Percentiles rank a stretch among this genome's conserved stretches.
Evolutionary conservation across 2,888 invertebrate genomes (phyloP).

Genomic region (Melanotus villosus): DNA sequence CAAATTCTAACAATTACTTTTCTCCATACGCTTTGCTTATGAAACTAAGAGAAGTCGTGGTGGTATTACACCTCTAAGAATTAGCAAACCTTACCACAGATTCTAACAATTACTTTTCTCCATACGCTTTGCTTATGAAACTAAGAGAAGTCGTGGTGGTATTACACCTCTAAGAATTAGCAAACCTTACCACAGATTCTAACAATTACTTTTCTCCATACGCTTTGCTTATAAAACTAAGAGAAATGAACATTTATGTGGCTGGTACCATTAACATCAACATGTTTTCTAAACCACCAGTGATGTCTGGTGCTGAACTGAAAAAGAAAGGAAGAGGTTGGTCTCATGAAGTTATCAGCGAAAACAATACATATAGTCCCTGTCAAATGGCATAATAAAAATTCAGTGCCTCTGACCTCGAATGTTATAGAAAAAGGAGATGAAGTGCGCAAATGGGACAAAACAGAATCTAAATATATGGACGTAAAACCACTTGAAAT

Average conservation of each 20-base stretch:
- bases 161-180: not conserved
- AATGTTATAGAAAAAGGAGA: not conserved
- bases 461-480: constrained; percentile 1
- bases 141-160: not conserved
- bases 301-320: not conserved
- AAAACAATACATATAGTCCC: not conserved
- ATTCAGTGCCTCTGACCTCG: not conserved
- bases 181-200: too few species aligned
- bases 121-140: too few species aligned
- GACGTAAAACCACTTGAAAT: constrained; percentile 3
- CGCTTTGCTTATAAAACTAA: too few species aligned
- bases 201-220: not conserved
- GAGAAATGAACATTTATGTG: too few species aligned
- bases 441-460: not conserved
- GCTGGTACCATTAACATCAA: too few species aligned
- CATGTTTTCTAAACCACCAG: constrained; percentile 1
- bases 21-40: too few species aligned
- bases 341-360: not conserved
- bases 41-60: not conserved
- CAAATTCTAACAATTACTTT: too few species aligned
- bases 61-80: not conserved
- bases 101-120: too few species aligned
- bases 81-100: too few species aligned
- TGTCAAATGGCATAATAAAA: not conserved
- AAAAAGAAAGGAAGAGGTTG: not conserved